Base-by-base conservation (phyloP, 2,888 invertebrate species). In the Physocephala rufipes region DNA sequence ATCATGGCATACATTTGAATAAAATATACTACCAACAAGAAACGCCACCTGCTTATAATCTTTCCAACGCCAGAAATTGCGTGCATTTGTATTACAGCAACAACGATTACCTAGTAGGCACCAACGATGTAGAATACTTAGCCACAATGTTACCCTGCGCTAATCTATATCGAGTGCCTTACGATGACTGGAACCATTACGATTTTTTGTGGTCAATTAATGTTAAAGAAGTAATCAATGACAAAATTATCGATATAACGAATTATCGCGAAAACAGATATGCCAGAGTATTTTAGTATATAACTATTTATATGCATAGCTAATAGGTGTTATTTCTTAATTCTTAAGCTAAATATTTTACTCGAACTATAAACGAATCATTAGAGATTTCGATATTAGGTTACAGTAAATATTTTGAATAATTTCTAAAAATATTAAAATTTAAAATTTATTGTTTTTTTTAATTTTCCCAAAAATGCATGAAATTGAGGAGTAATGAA, bases 131-230 rank as follows among this genome's bases (percentile, higher is more conserved):
- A 0, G 76, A 86, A 5, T 85, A 82, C 64, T 75, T 88, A 71
- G 82, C 85, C 49, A 78, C 77, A 0, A 78, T 86, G 63, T 79
- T 92, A n/a, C 87, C 88, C 0, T 90, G 89, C 75, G 79, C 86
- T 0, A 86, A 86, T 0, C 84, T 84, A 43, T 86, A 87, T 80
- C 85, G 86, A 47, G 85, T 91, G 2, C 82, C 87, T 0, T 85
- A 88, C 72, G 80, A 79, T 19, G 85, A 85, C 43, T 93, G 91
- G 83, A 91, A 89, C 77, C 93, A 93, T 81, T 82, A 92, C 75
- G 92, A 93, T 81, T 92, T 91, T 80, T 80, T 91, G 75, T 91
- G 90, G 89, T 92, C 89, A 4, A 88, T 88, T 16, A 88, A 90
- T 79, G 90, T 89, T 0, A 89, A 88, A 76, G 85, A 86, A 58